phyloP scores from a whole-genome alignment of 2,113 vertebrate genomes.

The Labrus mixtus region DNA sequence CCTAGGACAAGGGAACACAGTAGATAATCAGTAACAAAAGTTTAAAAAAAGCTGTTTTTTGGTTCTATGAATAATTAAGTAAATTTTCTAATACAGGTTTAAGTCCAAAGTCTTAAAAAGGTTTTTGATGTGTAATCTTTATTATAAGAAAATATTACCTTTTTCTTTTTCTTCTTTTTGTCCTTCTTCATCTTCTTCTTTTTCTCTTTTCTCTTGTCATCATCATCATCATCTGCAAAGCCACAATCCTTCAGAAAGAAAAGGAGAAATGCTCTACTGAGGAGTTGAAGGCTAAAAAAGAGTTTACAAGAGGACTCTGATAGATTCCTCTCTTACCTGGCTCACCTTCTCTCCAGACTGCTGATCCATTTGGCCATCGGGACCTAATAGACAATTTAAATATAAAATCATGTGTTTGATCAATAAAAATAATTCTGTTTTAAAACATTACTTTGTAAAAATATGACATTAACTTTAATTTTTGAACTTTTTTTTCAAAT shows the following conservation, averaged over 20 bases:
- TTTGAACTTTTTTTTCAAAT: no score
- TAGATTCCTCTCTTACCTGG: constrained; percentile 22
- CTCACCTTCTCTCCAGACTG: neutral
- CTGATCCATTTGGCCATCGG: neutral
- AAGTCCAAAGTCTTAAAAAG: no score
- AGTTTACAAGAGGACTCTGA: neutral
- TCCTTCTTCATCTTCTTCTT: constrained; percentile 49
- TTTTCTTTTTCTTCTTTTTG: constrained; percentile 13
- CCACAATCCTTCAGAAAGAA: constrained; percentile 9
- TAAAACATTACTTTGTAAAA: no score
- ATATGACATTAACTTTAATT: no score
- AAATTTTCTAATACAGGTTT: no score
- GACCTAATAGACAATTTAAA: constrained; percentile 26
- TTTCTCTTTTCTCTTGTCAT: constrained; percentile 56
- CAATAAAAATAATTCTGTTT: neutral
- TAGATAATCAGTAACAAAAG: no score
- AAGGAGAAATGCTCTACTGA: neutral
- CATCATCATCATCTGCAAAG: constrained; percentile 28
- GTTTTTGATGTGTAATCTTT: neutral
- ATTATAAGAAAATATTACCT: neutral
- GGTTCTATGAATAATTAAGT: no score
- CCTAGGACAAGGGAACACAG: constrained; percentile 31
- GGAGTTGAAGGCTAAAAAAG: neutral
- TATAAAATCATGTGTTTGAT: neutral
- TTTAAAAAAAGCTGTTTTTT: no score